Percentiles rank a stretch among this genome's conserved stretches.
Conservation (phyloP, 1,140 invertebrate genomes). For the Gonatopus flavifemur region DNA sequence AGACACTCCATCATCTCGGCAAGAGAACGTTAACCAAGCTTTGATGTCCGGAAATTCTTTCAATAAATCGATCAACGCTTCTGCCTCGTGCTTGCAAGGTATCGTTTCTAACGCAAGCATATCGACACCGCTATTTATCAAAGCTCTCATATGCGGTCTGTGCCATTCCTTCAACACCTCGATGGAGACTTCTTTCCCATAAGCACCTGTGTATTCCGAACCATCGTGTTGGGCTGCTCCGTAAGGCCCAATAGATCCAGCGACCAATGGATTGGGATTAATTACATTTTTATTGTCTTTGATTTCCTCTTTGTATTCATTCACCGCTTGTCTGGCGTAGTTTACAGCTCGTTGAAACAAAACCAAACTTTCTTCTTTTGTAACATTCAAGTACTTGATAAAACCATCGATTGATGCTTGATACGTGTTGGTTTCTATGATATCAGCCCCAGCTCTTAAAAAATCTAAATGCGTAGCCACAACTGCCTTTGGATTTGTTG, state of each 20-base stretch:
- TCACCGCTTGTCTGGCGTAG: slow-evolving; percentile 68
- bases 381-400: slow-evolving; percentile 67
- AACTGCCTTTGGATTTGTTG: slow-evolving; percentile 71
- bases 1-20: slow-evolving; percentile 67
- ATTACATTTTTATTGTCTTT: slow-evolving; percentile 21
- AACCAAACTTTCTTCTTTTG: slow-evolving; percentile 64
- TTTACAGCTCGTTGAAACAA: slow-evolving; percentile 74
- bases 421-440: slow-evolving; percentile 87
- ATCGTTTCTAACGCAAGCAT: slow-evolving; percentile 89
- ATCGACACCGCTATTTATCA: slow-evolving; percentile 79
- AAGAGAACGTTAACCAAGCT: slow-evolving; percentile 85
- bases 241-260: slow-evolving; percentile 90
- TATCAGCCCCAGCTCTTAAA: slow-evolving; percentile 76
- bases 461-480: slow-evolving; percentile 80
- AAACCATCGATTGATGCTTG: slow-evolving; percentile 85
- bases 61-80: slow-evolving; percentile 76
- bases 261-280: slow-evolving; percentile 63
- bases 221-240: slow-evolving; percentile 86
- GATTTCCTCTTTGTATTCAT: slow-evolving; percentile 62
- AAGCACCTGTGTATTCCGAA: slow-evolving; percentile 89
- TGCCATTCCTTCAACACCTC: slow-evolving; percentile 81
- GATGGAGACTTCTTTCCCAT: slow-evolving; percentile 69
- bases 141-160: slow-evolving; percentile 71
- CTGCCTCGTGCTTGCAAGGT: slow-evolving; percentile 78
- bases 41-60: slow-evolving; percentile 70